Percentiles rank a stretch among this genome's conserved stretches.
phyloP scores from a whole-genome alignment of 2,113 vertebrate species.

The Peucedramus taeniatus region DNA sequence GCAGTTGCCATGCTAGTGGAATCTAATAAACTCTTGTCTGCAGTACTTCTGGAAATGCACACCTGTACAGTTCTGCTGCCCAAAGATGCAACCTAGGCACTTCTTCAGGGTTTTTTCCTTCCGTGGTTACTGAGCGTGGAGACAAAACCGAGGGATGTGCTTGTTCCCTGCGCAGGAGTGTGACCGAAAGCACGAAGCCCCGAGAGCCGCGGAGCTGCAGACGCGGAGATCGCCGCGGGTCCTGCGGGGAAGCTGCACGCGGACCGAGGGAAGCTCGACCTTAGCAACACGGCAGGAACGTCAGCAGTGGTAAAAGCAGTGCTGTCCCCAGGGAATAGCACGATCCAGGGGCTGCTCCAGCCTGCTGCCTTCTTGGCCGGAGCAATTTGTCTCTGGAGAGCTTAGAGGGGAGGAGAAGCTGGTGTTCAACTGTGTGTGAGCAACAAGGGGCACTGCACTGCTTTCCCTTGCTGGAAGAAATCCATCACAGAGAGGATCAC shows the following conservation, averaged over 20 bases:
- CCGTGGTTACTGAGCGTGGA: background rate
- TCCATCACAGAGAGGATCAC: background rate
- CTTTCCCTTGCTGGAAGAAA: background rate
- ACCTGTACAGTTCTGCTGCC: slow-evolving; percentile 1
- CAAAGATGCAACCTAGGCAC: slow-evolving; percentile 15
- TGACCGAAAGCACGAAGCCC: background rate
- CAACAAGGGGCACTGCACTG: background rate
- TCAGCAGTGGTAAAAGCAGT: background rate
- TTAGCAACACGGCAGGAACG: background rate
- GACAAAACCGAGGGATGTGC: background rate
- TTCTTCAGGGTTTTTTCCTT: background rate
- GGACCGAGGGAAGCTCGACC: background rate
- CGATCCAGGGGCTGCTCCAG: background rate
- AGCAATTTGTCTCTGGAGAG: background rate
- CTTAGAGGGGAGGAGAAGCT: background rate
- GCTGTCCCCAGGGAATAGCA: fast-evolving
- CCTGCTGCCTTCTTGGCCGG: background rate
- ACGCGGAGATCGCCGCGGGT: background rate
- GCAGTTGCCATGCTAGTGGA: slow-evolving; percentile 3
- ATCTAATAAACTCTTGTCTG: slow-evolving; percentile 5
- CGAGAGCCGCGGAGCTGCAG: background rate
- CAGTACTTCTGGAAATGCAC: slow-evolving; percentile 1
- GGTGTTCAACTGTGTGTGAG: background rate
- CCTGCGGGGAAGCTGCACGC: background rate
- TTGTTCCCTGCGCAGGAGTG: background rate